phyloP scores from a whole-genome alignment of 2,888 invertebrate genomes.

The Xestia rhomboidea region DNA sequence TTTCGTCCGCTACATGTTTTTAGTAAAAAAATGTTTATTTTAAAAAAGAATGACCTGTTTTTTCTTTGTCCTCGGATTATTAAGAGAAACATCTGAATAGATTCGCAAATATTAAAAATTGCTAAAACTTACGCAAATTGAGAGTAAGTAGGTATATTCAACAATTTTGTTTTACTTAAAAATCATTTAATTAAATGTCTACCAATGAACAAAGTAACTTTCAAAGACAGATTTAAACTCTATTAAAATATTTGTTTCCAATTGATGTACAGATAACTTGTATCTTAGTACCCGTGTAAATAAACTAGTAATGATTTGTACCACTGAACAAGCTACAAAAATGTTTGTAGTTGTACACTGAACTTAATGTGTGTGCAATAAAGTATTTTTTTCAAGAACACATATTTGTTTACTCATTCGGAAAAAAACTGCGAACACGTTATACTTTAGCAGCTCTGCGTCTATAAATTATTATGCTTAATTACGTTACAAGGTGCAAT shows the following conservation, averaged over 20 bases:
- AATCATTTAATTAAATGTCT: too few relatives aligned
- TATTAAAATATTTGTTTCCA: background rate
- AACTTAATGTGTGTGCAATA: background rate
- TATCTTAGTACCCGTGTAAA: background rate
- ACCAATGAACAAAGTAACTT: too few relatives aligned
- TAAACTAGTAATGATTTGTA: background rate
- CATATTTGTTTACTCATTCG: background rate
- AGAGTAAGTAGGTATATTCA: background rate
- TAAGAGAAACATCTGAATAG: background rate
- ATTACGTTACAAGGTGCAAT: slow-evolving; percentile 23
- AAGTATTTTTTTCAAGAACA: background rate
- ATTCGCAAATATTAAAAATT: background rate
- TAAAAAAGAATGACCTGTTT: background rate
- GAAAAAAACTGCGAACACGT: background rate
- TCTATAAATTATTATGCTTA: slow-evolving; percentile 6
- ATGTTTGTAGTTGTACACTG: background rate
- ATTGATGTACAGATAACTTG: background rate
- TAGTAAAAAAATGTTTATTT: background rate
- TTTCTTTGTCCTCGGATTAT: background rate
- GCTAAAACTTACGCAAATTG: background rate
- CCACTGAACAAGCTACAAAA: too few relatives aligned
- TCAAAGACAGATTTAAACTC: background rate
- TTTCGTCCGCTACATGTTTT: background rate
- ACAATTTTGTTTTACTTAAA: background rate
- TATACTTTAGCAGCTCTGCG: background rate